Evolutionary conservation across 2,888 invertebrate genomes (phyloP), one percentile per base, ranked within the genome.

Genomic region (Cheilosia vernalis): DNA sequence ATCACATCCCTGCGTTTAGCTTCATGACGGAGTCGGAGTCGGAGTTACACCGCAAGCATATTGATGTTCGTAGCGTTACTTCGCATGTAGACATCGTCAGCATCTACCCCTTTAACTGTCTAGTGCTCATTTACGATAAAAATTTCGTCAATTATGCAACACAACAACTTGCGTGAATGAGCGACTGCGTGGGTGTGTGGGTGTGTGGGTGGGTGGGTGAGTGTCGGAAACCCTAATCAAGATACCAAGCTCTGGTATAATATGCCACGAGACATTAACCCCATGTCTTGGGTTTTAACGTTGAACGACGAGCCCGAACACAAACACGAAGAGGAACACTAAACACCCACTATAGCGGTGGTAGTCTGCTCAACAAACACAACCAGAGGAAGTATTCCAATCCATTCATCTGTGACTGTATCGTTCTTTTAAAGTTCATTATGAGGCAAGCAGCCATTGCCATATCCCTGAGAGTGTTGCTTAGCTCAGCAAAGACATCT

Each of bases 211-310:
- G 24, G 24, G 51, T 21, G 19, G 13, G 21, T 13, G 19, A 13
- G 19, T 21, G 24, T 19, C 40, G 9, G 61, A 47, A 53, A 40
- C 37, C 19, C 44, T 72, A 78, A 83, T 83, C 72, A 83, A 73
- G 77, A 72, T 27, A 63, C 51, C 83, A 73, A 72, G 56, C 63
- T 56, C 37, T 27, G 61, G 73, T 58, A 56, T 73, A 55, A 73
- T 78, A 78, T 73, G 56, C 78, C 67, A 83, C 78, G 37, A 78
- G 42, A 83, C 83, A 78, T 83, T 83, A 83, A 78, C 78, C 78
- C 56, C 78, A 49, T 58, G 70, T 72, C 82, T 70, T 77, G 66
- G 78, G 72, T 56, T 60, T 42, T 37, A 13, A 9, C 53, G 49
- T 42, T 19, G 27, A 60, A 70, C 15, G 60, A 77, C 42, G 53